Base-by-base conservation (phyloP, 2,888 invertebrate species). In the Caenorhabditis sinica region DNA sequence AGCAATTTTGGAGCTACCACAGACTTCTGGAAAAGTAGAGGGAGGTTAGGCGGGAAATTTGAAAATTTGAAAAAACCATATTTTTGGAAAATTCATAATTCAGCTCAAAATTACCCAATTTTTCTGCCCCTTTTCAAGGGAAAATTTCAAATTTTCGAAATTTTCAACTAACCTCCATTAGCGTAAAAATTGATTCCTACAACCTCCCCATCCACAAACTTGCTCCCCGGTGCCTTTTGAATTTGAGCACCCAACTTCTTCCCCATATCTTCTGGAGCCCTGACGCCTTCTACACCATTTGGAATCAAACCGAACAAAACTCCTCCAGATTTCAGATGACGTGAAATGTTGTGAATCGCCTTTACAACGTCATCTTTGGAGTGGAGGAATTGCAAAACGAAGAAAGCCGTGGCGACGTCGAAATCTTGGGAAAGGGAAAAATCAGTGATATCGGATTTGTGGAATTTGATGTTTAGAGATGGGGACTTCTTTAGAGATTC, bases 321-420 rank as follows among this genome's bases (percentile, higher is more conserved):
- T n/a, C 80, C 84, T 15, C 72, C 75, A 5, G 60, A 25, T 2
- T 33, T 53, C 30, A 80, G 56, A 66, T 75, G 65, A 17, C 68
- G 30, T 9, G 71, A 51, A 28, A 81, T 73, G 17, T 85, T 81
- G 30, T 28, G 25, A 43, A 81, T 85, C 3, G 81, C 85, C 25
- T 68, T 25, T 23, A 17, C n/a, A 33, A 85, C 33, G 17, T 73
- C 45, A 20, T 43, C 17, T 40, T 85, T 85, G 4, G 72, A 53
- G 33, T 85, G 81, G 0, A 85, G 61, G 49, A 85, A 85, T 40
- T 80, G 85, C 5, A 85, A 60, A 5, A 85, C 85, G 40, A 85
- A 85, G 49, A 85, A 85, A 15, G 81, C 81, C 0, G 77, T 77
- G 1, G 73, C 81, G 8, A 85, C 51, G 17, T 85, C 77, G 25